Evolutionary conservation across 2,113 vertebrate species (phyloP), one percentile per base, ranked within the genome.

Genomic region (Reinhardtius hippoglossoides): DNA sequence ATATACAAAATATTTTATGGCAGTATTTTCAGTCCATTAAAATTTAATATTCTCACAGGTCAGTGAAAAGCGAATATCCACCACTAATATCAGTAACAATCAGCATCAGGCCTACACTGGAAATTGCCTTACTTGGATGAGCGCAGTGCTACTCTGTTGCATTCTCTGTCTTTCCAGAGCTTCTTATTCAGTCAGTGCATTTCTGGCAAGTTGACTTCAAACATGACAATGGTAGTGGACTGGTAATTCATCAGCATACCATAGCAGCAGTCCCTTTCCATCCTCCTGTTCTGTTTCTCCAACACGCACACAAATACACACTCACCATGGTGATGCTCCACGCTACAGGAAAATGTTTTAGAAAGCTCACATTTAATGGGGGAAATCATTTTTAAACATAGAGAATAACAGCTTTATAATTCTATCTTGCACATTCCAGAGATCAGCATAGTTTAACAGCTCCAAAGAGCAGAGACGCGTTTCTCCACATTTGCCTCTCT

Each of bases 191-290:
- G 59, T 65, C 54, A 27, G 56, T 74, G 64, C 31, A 78, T 74
- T 87, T 82, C 75, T 91, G 88, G 86, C 80, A 67, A 66, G 59
- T 74, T 21, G 46, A 50, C 62, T 56, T 79, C 55, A 84, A 90
- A 91, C 87, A 92, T 82, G 83, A 89, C 87, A 84, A 80, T 73
- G 26, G 74, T 61, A 85, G 83, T 57, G 63, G 44, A 70, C 63
- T 67, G 75, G 66, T 81, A 70, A 84, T 85, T 77, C 74, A 87
- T 87, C 83, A 88, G 40, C 67, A 46, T 83, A 58, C 67, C 81
- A 81, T 48, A 63, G 76, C 74, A 48, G 63, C 40, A 56, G 55
- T 50, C 58, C 50, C 10, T 40, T 76, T 87, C 71, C 76, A 76
- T 80, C 61, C 44, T 64, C 71, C 58, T 80, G 69, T 83, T 86